Evolutionary conservation across 2,888 invertebrate genomes (phyloP).

Genomic region (Tillus elongatus): DNA sequence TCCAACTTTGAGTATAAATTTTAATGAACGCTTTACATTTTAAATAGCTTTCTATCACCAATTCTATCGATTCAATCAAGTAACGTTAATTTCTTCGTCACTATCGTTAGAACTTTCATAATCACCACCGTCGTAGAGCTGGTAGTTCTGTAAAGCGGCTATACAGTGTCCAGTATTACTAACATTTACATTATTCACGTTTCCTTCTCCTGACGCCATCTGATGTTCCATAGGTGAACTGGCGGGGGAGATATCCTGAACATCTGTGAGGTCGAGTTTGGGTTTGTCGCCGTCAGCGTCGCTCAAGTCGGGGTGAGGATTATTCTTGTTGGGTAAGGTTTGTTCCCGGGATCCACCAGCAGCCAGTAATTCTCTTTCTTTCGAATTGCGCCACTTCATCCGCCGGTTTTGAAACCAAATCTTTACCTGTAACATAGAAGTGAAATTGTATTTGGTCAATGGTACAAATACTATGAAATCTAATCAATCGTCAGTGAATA

Average conservation of each 20-base stretch:
- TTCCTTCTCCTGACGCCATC: constrained; percentile 20
- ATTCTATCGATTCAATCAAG: too few species aligned
- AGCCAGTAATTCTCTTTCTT: constrained; percentile 88
- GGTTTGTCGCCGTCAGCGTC: constrained; percentile 79
- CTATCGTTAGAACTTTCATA: constrained; percentile 52
- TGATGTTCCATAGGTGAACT: constrained; percentile 34
- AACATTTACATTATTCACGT: constrained; percentile 14
- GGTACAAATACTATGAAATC: too few species aligned
- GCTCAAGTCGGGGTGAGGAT: constrained; percentile 89
- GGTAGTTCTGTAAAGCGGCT: constrained; percentile 27
- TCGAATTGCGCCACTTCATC: constrained; percentile 98
- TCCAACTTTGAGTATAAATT: too few species aligned
- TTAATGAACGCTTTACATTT: too few species aligned
- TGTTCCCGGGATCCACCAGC: constrained; percentile 91
- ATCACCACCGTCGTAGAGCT: constrained; percentile 41
- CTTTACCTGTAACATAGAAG: constrained; percentile 66
- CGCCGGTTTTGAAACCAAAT: constrained; percentile 96
- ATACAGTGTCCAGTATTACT: constrained; percentile 18
- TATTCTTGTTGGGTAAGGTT: constrained; percentile 92
- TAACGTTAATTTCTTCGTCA: constrained; percentile 80
- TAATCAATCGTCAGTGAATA: too few species aligned
- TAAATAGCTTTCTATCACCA: too few species aligned
- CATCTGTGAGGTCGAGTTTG: constrained; percentile 50
- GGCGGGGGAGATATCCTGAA: constrained; percentile 49
- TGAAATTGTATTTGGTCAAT: background rate